phyloP scores from a whole-genome alignment of 2,113 vertebrate genomes.

The Chloebia gouldiae region DNA sequence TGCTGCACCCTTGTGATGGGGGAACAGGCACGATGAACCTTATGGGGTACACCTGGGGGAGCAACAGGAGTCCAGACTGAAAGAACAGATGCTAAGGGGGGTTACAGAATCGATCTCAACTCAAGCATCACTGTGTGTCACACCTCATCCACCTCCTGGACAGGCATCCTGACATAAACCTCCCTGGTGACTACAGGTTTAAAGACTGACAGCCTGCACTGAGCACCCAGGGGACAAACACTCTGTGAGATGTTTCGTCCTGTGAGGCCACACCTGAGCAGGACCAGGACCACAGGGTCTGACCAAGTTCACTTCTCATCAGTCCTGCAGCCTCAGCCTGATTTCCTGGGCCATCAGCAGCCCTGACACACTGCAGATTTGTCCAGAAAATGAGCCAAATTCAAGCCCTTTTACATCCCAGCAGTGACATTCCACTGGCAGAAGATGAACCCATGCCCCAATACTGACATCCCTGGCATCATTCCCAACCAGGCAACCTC shows the following conservation, averaged over 20 bases:
- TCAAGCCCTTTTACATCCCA: not conserved
- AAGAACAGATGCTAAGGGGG: not conserved
- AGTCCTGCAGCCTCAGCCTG: not conserved
- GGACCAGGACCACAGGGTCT: not conserved
- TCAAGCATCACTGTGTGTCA: accelerated
- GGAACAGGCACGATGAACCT: accelerated
- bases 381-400: not conserved
- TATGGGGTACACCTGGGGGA: accelerated
- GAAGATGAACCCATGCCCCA: not conserved
- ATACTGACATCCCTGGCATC: not conserved
- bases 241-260: not conserved
- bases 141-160: not conserved
- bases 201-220: not conserved
- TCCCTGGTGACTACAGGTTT: not conserved
- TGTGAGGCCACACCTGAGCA: accelerated
- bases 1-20: not conserved
- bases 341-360: not conserved
- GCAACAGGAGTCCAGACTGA: not conserved
- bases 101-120: accelerated
- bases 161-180: not conserved
- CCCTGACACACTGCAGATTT: not conserved
- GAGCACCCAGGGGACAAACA: not conserved
- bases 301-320: not conserved
- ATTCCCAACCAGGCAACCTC: not conserved
- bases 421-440: not conserved